A percentile compares a stretch with the other conserved stretches of the same genome.
Evolutionary conservation across 2,113 vertebrate genomes (phyloP).

Genomic region (Forbesichthys papilliferus): DNA sequence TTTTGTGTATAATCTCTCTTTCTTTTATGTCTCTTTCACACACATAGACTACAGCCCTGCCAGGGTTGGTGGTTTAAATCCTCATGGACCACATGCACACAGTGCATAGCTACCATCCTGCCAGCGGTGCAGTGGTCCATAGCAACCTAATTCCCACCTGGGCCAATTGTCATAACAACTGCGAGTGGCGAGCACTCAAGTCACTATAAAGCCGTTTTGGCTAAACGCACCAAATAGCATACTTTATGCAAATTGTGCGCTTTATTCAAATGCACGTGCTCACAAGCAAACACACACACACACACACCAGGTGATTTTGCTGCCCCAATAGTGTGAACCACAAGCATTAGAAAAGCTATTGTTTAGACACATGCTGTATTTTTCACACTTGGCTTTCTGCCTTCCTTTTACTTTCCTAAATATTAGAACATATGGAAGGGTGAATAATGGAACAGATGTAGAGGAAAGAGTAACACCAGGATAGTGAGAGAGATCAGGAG

Average conservation of each 20-base stretch:
- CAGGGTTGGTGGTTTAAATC: not conserved
- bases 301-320: not conserved
- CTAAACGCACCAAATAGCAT: not conserved
- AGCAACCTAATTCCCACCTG: no score
- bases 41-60: not conserved
- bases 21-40: not conserved
- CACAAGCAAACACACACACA: not conserved
- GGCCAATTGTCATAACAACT: not conserved
- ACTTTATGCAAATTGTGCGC: no score
- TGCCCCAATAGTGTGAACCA: not conserved
- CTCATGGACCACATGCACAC: not conserved
- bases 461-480: not conserved
- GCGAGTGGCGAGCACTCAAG: not conserved
- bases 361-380: not conserved
- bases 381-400: not conserved
- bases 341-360: not conserved
- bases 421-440: not conserved
- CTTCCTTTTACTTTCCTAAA: not conserved
- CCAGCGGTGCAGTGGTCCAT: no score
- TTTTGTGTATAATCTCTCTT: not conserved
- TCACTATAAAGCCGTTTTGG: not conserved
- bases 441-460: not conserved
- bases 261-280: not conserved
- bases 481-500: not conserved
- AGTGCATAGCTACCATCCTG: no score